Percentiles rank a stretch among this genome's conserved stretches.
These are phyloP conservation scores for Trachymyrmex septentrionalis DNA, from an alignment of 1,140 invertebrate genomes.

Conservation along the genomic window DNA sequence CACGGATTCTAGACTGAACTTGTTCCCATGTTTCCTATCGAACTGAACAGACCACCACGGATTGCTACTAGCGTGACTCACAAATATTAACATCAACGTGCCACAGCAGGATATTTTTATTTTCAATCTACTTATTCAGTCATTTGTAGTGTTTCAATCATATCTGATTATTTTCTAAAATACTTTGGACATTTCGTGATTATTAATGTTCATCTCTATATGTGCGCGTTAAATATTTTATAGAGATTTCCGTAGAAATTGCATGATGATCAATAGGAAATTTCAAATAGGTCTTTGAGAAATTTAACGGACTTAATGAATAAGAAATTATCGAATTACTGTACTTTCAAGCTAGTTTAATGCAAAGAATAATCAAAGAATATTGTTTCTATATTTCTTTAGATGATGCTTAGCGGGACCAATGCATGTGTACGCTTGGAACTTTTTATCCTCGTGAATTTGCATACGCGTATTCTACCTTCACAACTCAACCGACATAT, in stretches of 20 bases:
- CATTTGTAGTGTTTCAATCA: neutral
- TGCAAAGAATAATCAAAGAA: neutral
- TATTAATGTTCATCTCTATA: neutral
- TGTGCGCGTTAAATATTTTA: neutral
- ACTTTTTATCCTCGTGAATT: conserved; percentile 47
- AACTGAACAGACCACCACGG: conserved; percentile 79
- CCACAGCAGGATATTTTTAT: conserved; percentile 5
- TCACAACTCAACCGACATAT: conserved; percentile 30
- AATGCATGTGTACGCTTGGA: conserved; percentile 1
- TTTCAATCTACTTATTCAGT: conserved; percentile 12
- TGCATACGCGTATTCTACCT: conserved; percentile 56
- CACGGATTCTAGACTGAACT: conserved; percentile 83
- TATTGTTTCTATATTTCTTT: conserved; percentile 17
- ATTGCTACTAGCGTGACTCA: conserved; percentile 68
- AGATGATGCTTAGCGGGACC: conserved; percentile 27
- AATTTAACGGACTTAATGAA: neutral
- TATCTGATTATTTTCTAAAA: conserved; percentile 29
- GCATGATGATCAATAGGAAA: neutral
- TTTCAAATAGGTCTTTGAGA: neutral
- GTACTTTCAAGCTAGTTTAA: conserved; percentile 16
- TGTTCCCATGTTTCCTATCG: conserved; percentile 72
- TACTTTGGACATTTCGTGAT: conserved; percentile 6
- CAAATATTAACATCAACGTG: conserved; percentile 43
- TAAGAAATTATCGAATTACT: conserved; percentile 27
- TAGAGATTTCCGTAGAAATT: neutral